These are phyloP conservation scores for Zaprionus camerounensis DNA, from an alignment of 1,140 invertebrate genomes.

Conservation along the genomic window DNA sequence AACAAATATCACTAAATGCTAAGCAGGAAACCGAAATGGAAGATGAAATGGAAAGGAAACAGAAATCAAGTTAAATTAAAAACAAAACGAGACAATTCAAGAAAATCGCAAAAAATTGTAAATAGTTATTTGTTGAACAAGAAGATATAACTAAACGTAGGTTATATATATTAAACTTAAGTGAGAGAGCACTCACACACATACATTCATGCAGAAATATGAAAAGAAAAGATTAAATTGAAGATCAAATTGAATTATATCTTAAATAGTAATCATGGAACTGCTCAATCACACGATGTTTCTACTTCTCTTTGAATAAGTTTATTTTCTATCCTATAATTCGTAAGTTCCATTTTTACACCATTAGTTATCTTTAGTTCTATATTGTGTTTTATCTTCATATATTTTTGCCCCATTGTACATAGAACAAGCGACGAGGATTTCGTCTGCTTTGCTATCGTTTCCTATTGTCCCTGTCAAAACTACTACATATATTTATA, in stretches of 20 bases:
- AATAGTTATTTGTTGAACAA: constrained; percentile 42
- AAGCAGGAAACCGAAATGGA: constrained; percentile 47
- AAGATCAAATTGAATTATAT: constrained; percentile 5
- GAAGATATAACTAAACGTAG: constrained; percentile 10
- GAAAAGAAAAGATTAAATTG: neutral
- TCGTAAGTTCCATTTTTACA: constrained; percentile 32
- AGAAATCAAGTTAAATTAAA: neutral
- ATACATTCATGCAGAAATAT: neutral
- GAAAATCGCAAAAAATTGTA: constrained; percentile 29
- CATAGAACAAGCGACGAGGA: constrained; percentile 1
- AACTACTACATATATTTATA: neutral
- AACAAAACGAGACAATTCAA: neutral
- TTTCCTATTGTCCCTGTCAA: constrained; percentile 7
- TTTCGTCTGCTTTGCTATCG: neutral
- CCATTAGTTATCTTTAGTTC: neutral
- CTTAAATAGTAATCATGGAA: constrained; percentile 19
- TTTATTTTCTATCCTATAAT: constrained; percentile 43
- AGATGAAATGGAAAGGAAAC: constrained; percentile 2
- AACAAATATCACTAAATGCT: constrained; percentile 72
- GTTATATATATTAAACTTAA: constrained; percentile 12
- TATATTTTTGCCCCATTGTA: constrained; percentile 2
- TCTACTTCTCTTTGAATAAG: constrained; percentile 35
- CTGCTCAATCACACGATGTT: constrained; percentile 48
- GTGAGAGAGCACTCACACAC: neutral
- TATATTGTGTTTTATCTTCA: constrained; percentile 1